Evolutionary conservation across 30 jellyfish, hydroid and myxozoan species (phyloP).

Genomic region (Turritopsis rubra): DNA sequence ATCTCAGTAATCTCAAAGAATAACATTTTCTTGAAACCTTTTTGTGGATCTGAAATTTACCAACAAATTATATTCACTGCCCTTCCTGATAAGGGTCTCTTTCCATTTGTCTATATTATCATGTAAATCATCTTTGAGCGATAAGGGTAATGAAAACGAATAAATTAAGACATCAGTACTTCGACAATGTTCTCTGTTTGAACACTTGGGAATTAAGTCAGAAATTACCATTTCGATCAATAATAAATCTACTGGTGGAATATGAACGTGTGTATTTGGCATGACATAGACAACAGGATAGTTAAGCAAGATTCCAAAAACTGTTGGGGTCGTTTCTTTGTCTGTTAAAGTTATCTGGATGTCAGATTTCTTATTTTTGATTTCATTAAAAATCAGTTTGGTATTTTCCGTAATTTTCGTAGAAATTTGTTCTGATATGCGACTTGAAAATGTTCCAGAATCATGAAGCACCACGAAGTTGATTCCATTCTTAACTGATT

Average conservation of each 20-base stretch:
- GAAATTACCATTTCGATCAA: neutral
- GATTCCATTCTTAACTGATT: neutral
- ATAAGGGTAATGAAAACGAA: neutral
- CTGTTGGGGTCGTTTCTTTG: neutral
- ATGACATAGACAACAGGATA: neutral
- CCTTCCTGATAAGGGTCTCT: neutral
- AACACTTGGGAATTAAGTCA: neutral
- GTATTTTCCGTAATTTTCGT: neutral
- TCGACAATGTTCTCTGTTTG: neutral
- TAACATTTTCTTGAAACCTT: constrained; percentile 14
- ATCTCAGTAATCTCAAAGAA: neutral
- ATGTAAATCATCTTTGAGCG: neutral
- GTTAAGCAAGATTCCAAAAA: neutral
- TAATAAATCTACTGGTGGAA: neutral
- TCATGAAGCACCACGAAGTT: neutral
- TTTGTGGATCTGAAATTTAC: neutral
- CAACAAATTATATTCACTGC: neutral
- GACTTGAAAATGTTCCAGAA: neutral
- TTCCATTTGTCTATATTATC: neutral
- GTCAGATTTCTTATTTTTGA: neutral
- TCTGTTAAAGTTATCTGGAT: neutral
- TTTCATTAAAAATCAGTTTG: neutral
- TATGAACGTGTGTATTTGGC: neutral
- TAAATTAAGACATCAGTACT: neutral
- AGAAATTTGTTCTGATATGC: neutral